Base-by-base conservation (phyloP, 2,113 vertebrate species). In the Struthio camelus region DNA sequence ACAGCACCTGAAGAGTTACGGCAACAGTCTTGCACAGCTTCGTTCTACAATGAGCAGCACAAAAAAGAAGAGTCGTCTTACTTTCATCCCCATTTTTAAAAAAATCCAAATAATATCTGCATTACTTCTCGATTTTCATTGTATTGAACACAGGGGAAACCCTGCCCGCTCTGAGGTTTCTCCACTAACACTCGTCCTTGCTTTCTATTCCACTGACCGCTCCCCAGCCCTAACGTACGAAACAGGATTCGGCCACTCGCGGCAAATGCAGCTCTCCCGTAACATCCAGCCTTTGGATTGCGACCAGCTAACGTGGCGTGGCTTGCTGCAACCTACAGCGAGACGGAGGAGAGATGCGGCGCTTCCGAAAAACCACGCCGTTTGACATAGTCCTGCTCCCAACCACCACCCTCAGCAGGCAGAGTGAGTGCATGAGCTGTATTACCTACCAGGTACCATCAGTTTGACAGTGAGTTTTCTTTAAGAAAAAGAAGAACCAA, bases 401-500 rank as follows among this genome's bases (percentile, higher is more conserved):
- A 28, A 6, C 13, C 44, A 32, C 71, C 34, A 20, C 72, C 76
- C 46, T 12, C 3, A 36, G 76, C 85, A 62, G 42, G 56, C 84
- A 1, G 2, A 80, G 62, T 1, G 30, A 46, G 34, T 28, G 51
- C 80, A 23, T 83, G 38, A 85, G 51, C 89, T 48, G 58, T 19
- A 11, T 5, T 3, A 15, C 72, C 27, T 50, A 32, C 67, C 85
- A 92, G 94, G 91, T 88, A 78, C 83, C 89, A 10, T n/a, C 20
- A 53, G 64, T 27, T 42, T 77, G 89, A 66, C 92, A 83, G 8
- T 14, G 54, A 93, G 66, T 82, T 96, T 93, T 80, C 95, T 97
- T 96, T 64, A 96, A 89, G 92, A 61, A 96, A 93, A 95, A 89
- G 93, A 93, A 95, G 89, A 71, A 96, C 40, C 76, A 64, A 97